Base-by-base conservation (phyloP, 2,113 vertebrate genomes). In the Mirza zaza region DNA sequence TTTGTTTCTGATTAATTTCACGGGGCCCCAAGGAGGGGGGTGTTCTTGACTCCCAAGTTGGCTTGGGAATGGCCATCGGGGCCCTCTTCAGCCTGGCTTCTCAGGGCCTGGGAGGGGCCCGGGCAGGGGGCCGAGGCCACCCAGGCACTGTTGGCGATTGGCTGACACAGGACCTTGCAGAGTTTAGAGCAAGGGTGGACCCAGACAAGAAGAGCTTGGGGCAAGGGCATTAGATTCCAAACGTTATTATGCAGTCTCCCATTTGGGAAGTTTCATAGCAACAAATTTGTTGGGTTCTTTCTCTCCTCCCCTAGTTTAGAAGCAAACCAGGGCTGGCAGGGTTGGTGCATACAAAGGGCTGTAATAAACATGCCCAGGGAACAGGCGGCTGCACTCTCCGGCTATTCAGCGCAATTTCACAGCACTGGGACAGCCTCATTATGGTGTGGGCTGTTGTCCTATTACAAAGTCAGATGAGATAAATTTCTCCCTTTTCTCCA, bases 401-500 rank as follows among this genome's bases (percentile, higher is more conserved):
- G 83, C 98, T 94, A 97, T 98, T 97, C 96, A 98, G 84, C 3
- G 8, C 90, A 0, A 98, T 98, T 98, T 98, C 97, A 98, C 98
- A 98, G 97, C 88, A 29, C 89, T 32, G 67, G 70, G 85, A 93
- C 65, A 39, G 93, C 97, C 97, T 96, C 85, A 97, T 98, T 98
- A 93, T 94, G 94, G 92, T 42, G 12, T 36, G 61, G 98, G 94
- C 98, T 97, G 96, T 65, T 55, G 68, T 97, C 96, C 97, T 86
- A 94, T 96, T 96, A 97, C 95, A 97, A 96, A 98, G 96, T 98
- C 91, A 14, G 94, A 95, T 3, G 42, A 97, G 98, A 98, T 95
- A 96, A 92, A 97, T 96, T 95, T 98, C 97, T 97, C 97, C 94
- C 95, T 67, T 98, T 98, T 97, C 97, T 97, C 96, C 3, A 7